Evolutionary conservation across 1,140 invertebrate species (phyloP).

Genomic region (Orchestia grillus): DNA sequence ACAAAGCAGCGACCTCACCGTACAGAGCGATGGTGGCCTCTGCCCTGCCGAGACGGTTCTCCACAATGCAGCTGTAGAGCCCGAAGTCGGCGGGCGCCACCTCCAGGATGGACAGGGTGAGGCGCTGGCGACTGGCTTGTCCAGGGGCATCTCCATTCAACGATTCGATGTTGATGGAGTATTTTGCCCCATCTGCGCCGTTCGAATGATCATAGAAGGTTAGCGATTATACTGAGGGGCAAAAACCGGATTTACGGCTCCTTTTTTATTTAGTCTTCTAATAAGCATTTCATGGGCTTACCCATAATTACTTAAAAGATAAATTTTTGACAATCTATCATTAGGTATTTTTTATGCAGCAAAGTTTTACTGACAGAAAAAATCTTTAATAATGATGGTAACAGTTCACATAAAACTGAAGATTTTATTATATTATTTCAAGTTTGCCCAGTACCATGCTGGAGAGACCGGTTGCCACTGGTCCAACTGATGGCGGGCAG

Average conservation of each 20-base stretch:
- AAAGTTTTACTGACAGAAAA: neutral
- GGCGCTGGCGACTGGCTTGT: neutral
- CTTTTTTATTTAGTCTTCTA: too few relatives aligned
- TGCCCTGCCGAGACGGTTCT: constrained; percentile 23
- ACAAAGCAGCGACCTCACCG: neutral
- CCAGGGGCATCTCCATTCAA: neutral
- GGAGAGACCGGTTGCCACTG: neutral
- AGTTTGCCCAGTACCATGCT: neutral
- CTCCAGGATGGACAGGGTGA: neutral
- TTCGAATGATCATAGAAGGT: neutral
- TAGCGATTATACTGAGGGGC: neutral
- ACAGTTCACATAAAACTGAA: too few relatives aligned
- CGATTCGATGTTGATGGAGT: neutral
- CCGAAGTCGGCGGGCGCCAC: neutral
- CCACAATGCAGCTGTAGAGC: constrained; percentile 40
- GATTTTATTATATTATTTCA: too few relatives aligned
- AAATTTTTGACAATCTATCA: neutral
- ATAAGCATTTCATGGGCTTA: too few relatives aligned
- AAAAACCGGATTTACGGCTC: neutral
- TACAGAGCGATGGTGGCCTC: constrained; percentile 16
- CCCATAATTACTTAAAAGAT: too few relatives aligned
- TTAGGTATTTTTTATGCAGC: neutral
- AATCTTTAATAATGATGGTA: too few relatives aligned
- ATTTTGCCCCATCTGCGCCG: neutral
- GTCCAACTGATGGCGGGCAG: constrained; percentile 63